A percentile compares a stretch with the other conserved stretches of the same genome.
phyloP scores from a whole-genome alignment of 2,797 vertebrate species.

The Periophthalmus magnuspinnatus region DNA sequence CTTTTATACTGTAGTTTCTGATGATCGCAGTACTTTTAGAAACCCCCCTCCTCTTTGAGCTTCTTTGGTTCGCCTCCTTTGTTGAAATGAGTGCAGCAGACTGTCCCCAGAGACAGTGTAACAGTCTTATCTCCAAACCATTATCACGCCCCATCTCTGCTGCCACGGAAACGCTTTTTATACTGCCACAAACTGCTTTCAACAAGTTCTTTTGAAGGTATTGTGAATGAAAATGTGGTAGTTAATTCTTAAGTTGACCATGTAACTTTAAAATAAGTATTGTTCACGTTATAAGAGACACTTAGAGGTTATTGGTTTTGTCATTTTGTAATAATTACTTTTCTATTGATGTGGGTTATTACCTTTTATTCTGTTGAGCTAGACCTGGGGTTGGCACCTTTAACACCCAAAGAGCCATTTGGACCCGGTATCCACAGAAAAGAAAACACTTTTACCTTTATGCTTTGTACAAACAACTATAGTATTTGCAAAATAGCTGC shows the following conservation, averaged over 20 bases:
- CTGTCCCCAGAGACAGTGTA: slow-evolving; percentile 1
- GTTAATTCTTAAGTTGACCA: not conserved
- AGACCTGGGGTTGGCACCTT: no score
- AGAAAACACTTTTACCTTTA: no score
- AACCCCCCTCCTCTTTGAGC: not conserved
- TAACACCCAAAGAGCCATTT: no score
- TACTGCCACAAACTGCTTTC: not conserved
- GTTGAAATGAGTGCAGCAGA: not conserved
- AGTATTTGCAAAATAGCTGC: no score
- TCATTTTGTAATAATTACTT: no score
- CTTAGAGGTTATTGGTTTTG: no score
- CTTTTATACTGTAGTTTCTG: not conserved
- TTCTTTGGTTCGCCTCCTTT: not conserved
- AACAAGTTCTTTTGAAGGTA: not conserved
- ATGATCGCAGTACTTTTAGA: not conserved
- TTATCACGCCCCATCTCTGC: slow-evolving; percentile 1
- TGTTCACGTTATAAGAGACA: no score
- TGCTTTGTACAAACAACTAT: no score
- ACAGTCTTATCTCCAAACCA: slow-evolving; percentile 3
- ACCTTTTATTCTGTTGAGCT: no score
- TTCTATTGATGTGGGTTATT: no score
- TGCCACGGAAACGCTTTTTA: not conserved
- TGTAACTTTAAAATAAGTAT: no score
- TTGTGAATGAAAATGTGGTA: not conserved
- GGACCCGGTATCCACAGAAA: no score